These are phyloP conservation scores for Mormoops blainvillei DNA, from an alignment of 2,113 vertebrate genomes.

Conservation along the genomic window DNA sequence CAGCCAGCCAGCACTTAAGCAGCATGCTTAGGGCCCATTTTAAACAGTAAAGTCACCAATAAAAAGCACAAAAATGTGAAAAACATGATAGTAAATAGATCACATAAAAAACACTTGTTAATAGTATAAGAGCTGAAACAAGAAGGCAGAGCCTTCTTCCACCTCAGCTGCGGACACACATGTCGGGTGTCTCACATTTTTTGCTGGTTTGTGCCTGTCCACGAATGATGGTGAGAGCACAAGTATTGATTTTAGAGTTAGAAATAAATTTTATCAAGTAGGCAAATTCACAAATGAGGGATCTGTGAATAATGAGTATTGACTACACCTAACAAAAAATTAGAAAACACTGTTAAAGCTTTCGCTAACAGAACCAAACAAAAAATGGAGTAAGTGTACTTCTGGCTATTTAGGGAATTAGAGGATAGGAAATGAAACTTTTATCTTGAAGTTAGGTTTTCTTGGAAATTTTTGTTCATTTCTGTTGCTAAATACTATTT, in stretches of 20 bases:
- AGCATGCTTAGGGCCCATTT: neutral
- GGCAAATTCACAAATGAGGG: neutral
- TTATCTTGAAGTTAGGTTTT: neutral
- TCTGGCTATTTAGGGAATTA: neutral
- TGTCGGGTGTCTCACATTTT: neutral
- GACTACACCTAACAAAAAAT: neutral
- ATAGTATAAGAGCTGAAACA: neutral
- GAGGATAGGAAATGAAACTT: neutral
- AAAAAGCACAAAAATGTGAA: neutral
- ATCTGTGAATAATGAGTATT: neutral
- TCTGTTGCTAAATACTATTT: neutral
- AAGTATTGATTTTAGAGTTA: neutral
- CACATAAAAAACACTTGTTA: neutral
- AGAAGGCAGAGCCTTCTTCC: neutral
- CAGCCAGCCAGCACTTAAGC: neutral
- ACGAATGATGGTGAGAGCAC: neutral
- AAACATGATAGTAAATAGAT: neutral
- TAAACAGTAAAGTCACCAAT: neutral
- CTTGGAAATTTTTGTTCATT: neutral
- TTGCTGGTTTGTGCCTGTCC: neutral
- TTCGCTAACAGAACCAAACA: neutral
- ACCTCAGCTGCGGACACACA: neutral
- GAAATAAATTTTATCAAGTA: neutral
- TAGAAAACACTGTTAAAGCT: neutral
- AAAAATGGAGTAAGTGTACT: neutral